Evolutionary conservation across 2,113 vertebrate genomes (phyloP).

Genomic region (Symphodus melops): DNA sequence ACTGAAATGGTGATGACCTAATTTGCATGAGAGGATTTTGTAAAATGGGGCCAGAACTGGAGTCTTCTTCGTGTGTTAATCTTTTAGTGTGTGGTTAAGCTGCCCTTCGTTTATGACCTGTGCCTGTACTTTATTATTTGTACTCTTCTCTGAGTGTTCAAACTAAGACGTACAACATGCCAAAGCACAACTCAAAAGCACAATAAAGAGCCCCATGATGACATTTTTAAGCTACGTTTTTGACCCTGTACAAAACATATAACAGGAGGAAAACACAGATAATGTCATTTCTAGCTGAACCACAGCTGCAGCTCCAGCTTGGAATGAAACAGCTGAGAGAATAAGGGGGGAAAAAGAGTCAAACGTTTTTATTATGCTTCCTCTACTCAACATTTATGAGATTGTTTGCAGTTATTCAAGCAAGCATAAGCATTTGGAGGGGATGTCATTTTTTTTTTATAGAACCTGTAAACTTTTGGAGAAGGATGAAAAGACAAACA

Average conservation of each 20-base stretch:
- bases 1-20: conserved; percentile 57
- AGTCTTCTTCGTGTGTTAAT: conserved; percentile 31
- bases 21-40: conserved; percentile 64
- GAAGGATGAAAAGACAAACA: not conserved
- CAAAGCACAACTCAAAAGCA: not conserved
- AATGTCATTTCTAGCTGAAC: not conserved
- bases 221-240: too few relatives aligned
- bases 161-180: not conserved
- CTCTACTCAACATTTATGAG: conserved; percentile 6
- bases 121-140: conserved; percentile 14
- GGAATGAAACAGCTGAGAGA: conserved; percentile 6
- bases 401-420: not conserved
- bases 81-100: conserved; percentile 29
- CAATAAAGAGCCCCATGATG: not conserved
- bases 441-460: not conserved
- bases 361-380: not conserved
- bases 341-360: not conserved
- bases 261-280: not conserved
- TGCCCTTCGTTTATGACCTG: conserved; percentile 26
- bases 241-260: too few relatives aligned
- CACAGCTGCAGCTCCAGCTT: conserved; percentile 25
- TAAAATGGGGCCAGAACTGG: conserved; percentile 40
- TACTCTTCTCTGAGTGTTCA: not conserved
- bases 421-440: conserved; percentile 1
- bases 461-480: not conserved